Evolutionary conservation across 1,140 invertebrate genomes (phyloP).

Genomic region (Lerema accius): DNA sequence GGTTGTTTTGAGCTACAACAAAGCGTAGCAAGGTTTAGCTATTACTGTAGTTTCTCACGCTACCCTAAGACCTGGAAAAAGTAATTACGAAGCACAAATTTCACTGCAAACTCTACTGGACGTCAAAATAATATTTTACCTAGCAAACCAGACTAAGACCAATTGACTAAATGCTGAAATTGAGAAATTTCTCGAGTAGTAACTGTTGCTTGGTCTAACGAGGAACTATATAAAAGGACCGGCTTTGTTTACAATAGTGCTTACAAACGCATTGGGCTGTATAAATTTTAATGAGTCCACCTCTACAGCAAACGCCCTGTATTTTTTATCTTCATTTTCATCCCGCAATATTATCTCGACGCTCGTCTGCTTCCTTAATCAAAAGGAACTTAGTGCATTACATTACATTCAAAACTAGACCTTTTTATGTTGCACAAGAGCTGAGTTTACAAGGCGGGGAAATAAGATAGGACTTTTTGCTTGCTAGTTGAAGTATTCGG

Average conservation of each 20-base stretch:
- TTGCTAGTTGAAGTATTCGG: conserved; percentile 15
- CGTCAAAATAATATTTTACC: background rate
- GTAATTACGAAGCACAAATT: background rate
- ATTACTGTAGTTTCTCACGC: too few relatives aligned
- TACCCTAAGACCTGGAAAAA: background rate
- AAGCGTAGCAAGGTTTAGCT: too few relatives aligned
- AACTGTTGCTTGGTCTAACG: conserved; percentile 34
- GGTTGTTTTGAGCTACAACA: too few relatives aligned
- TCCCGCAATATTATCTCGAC: conserved; percentile 40
- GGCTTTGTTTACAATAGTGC: conserved; percentile 53
- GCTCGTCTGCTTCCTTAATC: conserved; percentile 33
- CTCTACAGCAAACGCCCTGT: conserved; percentile 34
- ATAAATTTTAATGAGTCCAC: conserved; percentile 66
- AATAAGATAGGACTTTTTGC: conserved; percentile 17
- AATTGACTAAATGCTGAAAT: conserved; percentile 33
- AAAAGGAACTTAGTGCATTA: conserved; percentile 28
- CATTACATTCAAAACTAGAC: conserved; percentile 4
- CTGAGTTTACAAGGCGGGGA: conserved; percentile 1
- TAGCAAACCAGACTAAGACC: background rate
- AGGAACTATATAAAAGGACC: conserved; percentile 33
- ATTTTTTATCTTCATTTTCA: conserved; percentile 45
- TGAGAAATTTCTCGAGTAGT: conserved; percentile 26
- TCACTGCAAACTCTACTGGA: background rate
- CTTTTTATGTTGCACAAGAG: conserved; percentile 1
- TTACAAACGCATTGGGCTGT: conserved; percentile 52